Evolutionary conservation across 2,888 invertebrate species (phyloP), one percentile per base, ranked within the genome.

Genomic region (Cephus pulcher): DNA sequence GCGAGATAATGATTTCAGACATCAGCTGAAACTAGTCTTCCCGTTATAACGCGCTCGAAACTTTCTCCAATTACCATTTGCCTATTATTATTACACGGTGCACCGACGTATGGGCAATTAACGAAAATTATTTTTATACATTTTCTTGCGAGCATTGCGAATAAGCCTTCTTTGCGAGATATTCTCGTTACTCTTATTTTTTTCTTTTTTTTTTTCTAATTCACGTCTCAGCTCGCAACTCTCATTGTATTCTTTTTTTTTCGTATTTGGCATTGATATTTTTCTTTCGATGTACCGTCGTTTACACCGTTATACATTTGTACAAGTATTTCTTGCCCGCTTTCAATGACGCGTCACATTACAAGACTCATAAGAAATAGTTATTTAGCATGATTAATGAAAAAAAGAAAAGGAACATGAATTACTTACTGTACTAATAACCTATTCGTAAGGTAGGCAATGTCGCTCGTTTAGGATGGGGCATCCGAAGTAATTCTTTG

Each of bases 401-500:
- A 56, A 56, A 56, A 23, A 15, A 23, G 4, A 56, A 56, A 23
- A 56, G 1, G 23, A 56, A 56, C 56, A 9, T 6, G 9, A 56
- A 56, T 56, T 23, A 56, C 23, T 56, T 56, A 56, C 23, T 56
- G 2, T 56, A 56, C 2, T 23, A 56, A 71, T 4, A 32, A 15
- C 32, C 71, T 71, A 12, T 32, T 11, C 33, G 15, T 71, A 71
- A 32, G n/a, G 33, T 71, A n/a, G 12, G 3, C 12, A 71, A 32
- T 71, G 6, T 15, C 33, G 71, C 12, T 30, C 71, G 6, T 71
- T 35, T 12, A 35, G 35, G 30, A 71, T 11, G 32, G 32, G 32
- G 2, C 33, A 30, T 12, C 71, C 73, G 73, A 78, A 82, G 82
- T 82, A 83, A 88, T 84, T 84, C 82, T 82, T 87, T 85, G 87